Evolutionary conservation across 2,888 invertebrate species (phyloP), one percentile per base, ranked within the genome.

Genomic region (Spilarctia lutea): DNA sequence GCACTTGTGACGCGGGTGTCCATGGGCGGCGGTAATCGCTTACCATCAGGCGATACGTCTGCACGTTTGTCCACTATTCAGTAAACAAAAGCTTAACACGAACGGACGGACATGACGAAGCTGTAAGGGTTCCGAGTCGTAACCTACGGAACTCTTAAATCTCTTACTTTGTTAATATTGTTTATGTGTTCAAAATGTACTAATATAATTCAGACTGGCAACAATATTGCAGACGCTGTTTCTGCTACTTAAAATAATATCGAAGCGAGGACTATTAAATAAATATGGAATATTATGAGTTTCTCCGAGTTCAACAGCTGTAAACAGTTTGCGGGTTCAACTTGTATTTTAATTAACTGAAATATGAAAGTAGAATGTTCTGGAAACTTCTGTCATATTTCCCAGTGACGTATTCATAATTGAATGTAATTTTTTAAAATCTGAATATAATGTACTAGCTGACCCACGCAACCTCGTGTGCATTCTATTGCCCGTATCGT

Each of bases 211-310:
- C 39, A 45, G 48, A 24, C 33, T 68, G 30, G 48, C 13, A 48
- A 33, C 48, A 48, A 68, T 68, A 45, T 30, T 48, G 33, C 48
- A 68, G 13, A 48, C 48, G 30, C 68, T 68, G 45, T 45, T 27
- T 20, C n/a, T 16, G 10, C 27, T 1, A 30, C 11, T 30, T 8
- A 6, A 48, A 45, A 48, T 33, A 68, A 48, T 33, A 33, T 48
- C 33, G 68, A 33, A 48, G 68, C 48, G 13, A 33, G 48, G 33
- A 24, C 4, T 48, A 11, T 24, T 1, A 27, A 68, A 30, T 45
- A 11, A 68, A 68, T 48, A 68, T 68, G n/a, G 39, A 70, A 35
- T 56, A 56, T 56, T 30, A 27, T 27, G 48, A 30, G 45, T 27
- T 68, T 33, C 18, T 7, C 48, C 24, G n/a, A n/a, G n/a, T 56